A percentile compares a stretch with the other conserved stretches of the same genome.
phyloP scores from a whole-genome alignment of 2,888 invertebrate species.

The Deroplatys truncata region DNA sequence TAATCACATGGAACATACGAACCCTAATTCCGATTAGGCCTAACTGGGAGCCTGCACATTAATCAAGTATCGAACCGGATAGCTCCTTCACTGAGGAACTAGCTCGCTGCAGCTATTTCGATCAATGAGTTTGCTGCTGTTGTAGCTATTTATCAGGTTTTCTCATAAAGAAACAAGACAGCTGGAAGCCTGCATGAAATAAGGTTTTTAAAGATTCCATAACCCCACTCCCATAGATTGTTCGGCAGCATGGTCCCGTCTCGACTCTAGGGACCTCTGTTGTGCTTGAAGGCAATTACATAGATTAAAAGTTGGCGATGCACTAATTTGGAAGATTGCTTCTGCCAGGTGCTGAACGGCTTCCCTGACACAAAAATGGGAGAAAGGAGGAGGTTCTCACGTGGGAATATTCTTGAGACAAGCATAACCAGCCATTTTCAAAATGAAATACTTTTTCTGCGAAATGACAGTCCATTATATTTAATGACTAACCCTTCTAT shows the following conservation, averaged over 20 bases:
- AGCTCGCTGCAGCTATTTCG: too few species aligned
- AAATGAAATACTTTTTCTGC: not conserved
- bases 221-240: not conserved
- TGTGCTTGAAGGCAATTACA: not conserved
- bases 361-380: too few species aligned
- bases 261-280: not conserved
- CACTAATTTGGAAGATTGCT: not conserved
- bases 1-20: too few species aligned
- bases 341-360: too few species aligned
- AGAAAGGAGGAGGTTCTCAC: not conserved
- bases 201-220: not conserved
- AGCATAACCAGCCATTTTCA: not conserved
- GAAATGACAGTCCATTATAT: not conserved
- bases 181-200: not conserved
- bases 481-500: not conserved
- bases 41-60: too few species aligned
- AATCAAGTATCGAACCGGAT: too few species aligned
- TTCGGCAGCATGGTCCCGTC: not conserved
- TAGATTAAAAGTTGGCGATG: not conserved
- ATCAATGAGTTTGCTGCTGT: too few species aligned
- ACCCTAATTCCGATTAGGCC: too few species aligned
- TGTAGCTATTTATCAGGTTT: not conserved
- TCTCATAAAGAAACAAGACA: not conserved
- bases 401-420: not conserved
- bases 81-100: too few species aligned